Base-by-base conservation (phyloP, 1,140 invertebrate genomes). In the Eurytemora carolleeae region DNA sequence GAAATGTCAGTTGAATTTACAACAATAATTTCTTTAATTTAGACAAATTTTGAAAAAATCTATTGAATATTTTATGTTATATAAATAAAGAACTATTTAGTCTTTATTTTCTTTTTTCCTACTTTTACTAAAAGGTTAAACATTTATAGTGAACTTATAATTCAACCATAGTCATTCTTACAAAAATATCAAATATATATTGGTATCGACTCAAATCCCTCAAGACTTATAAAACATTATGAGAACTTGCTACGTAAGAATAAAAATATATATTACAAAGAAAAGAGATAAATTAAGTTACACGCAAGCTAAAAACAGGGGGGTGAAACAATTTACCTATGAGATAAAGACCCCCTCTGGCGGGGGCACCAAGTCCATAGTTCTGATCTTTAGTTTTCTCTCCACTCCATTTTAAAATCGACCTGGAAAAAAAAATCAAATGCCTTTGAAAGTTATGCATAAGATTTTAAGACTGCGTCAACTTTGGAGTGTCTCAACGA, bases 301-400 rank as follows among this genome's bases (percentile, higher is more conserved):
- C n/a, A n/a, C n/a, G n/a, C n/a, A 7, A 44, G 31, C 31, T 12
- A 44, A n/a, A 44, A 7, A 44, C 31, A 44, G 7, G n/a, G n/a
- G n/a, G 7, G n/a, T 7, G n/a, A 12, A 44, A n/a, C 7, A 12
- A 44, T n/a, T 44, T 44, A n/a, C 31, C 31, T 12, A 44, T n/a
- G n/a, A 44, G 31, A 44, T 44, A 44, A 44, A 98, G 73, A 1
- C 94, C 94, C 0, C 94, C 94, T 65, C 91, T 71, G 55, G 82
- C 80, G 0, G 93, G 93, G 0, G 93, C 92, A 69, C 88, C 93
- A 0, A 98, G 75, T 0, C 93, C 94, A 62, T 83, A 83, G 71
- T 88, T 88, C n/a, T 87, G 86, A 72, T 90, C 86, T 65, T 78
- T 78, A 0, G 86, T 88, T 59, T 86, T 84, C 61, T 79, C 67